Evolutionary conservation across 2,888 invertebrate genomes (phyloP).

Genomic region (Tetrapedia diversipes): DNA sequence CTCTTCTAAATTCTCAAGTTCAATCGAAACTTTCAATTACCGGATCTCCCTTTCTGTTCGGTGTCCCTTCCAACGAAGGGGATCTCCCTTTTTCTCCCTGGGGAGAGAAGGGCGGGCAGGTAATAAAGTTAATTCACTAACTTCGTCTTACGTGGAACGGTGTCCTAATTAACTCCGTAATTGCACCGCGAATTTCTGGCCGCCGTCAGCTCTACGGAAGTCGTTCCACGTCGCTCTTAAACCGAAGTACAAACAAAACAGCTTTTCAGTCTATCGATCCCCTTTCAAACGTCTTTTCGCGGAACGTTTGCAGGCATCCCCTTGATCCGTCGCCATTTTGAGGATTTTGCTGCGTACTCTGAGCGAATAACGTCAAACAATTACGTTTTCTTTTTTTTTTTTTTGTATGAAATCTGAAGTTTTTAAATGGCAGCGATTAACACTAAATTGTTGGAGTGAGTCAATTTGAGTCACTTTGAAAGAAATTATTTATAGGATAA

Average conservation of each 20-base stretch:
- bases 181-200: conserved; percentile 26
- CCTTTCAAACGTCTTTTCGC: background rate
- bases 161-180: conserved; percentile 28
- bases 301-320: background rate
- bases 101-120: background rate
- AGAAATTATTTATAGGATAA: too few species aligned
- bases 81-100: background rate
- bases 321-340: background rate
- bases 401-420: too few species aligned
- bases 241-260: conserved; percentile 22
- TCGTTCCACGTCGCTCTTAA: conserved; percentile 10
- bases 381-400: too few species aligned
- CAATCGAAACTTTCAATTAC: background rate
- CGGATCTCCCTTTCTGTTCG: background rate
- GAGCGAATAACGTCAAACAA: background rate
- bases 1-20: background rate
- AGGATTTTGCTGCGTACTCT: too few species aligned
- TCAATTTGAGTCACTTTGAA: too few species aligned
- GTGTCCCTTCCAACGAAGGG: background rate
- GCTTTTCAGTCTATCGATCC: conserved; percentile 22
- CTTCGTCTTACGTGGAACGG: background rate
- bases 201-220: background rate
- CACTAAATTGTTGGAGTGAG: too few species aligned
- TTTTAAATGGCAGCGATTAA: too few species aligned
- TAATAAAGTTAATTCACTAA: conserved; percentile 14